Base-by-base conservation (phyloP, 1,140 invertebrate genomes). In the Penaeus indicus region DNA sequence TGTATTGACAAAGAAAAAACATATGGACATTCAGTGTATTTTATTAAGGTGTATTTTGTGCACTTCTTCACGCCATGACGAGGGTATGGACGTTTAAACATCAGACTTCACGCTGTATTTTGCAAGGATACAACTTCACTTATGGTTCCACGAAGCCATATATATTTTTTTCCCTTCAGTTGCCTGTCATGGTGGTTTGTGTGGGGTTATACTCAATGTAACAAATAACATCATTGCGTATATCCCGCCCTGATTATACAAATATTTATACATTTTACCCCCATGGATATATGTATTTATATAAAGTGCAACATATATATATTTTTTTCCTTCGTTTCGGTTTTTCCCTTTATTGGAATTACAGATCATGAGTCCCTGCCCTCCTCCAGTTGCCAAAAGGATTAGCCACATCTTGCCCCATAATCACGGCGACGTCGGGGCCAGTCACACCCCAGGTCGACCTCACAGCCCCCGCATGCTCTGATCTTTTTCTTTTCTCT, bases 181-280 rank as follows among this genome's bases (percentile, higher is more conserved):
- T 60, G 54, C 42, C 81, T 83, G 62, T 83, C 81, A n/a, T 25
- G 25, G 62, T 64, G 81, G 81, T 42, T 63, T 63, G 25, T 63
- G 64, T 27, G 81, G 61, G 27, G 61, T 64, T 67, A 60, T 67
- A 63, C 62, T 63, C 61, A 64, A 8, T 27, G 63, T 67, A 83
- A 83, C 62, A n/a, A 82, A 54, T 78, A 47, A 78, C 75, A 11
- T 78, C 75, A 78, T 54, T 54, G 54, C 16, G 54, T 54, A 54
- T 54, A 54, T 54, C 54, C 54, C 54, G 54, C 54, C 54, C 54
- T 54, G 54, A 54, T 54, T 13, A 3, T 25, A 22, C 1, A 22
- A 0, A 72, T 19, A 67, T 67, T 4, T 67, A 67, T 67, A 25
- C 25, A 67, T 67, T 22, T 8, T 25, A 72, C 67, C n/a, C 32